Evolutionary conservation across 2,113 vertebrate species (phyloP), one percentile per base, ranked within the genome.

Genomic region (Dendropsophus ebraccatus): DNA sequence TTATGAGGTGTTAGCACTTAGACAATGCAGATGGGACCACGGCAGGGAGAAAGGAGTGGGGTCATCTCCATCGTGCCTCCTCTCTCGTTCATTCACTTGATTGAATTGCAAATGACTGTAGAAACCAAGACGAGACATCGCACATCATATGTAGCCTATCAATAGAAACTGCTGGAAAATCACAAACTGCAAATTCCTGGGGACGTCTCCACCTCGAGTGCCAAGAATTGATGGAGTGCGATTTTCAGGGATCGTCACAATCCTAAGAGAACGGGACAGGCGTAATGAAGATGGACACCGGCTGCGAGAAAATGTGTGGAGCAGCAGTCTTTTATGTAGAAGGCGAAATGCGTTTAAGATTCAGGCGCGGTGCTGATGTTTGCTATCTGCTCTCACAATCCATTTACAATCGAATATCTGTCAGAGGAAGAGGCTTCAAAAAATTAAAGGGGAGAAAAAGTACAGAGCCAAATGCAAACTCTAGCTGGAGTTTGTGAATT

Each of bases 361-460:
- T 28, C 52, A 84, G 75, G 11, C 62, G 7, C 60, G 41, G 72
- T 72, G 32, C 81, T 85, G 77, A n/a, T 80, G 84, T 79, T 67
- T 19, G 28, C 60, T 60, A 85, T 65, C 83, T 78, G 45, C 35
- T 80, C 62, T n/a, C 52, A 56, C 62, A 80, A 70, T 86, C 84
- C 47, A 86, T 86, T 86, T 78, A 70, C 70, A 72, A 86, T 86
- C 72, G 75, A 78, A 72, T 86, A 86, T 80, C 76, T 86, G 84
- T 86, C 84, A 86, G 70, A 80, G 45, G 49, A 37, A 58, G 62
- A 85, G 35, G 84, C 84, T 80, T 86, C 84, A 80, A 58, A 86
- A 69, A 80, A 86, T 41, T 80, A 35, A 69, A 35, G 16, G 75
- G 47, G 14, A 72, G 30, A 70, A 49, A 74, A 65, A 77, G 41